Conservation (phyloP, 2,888 invertebrate genomes). For the Dyspetes luteomarginatus region DNA sequence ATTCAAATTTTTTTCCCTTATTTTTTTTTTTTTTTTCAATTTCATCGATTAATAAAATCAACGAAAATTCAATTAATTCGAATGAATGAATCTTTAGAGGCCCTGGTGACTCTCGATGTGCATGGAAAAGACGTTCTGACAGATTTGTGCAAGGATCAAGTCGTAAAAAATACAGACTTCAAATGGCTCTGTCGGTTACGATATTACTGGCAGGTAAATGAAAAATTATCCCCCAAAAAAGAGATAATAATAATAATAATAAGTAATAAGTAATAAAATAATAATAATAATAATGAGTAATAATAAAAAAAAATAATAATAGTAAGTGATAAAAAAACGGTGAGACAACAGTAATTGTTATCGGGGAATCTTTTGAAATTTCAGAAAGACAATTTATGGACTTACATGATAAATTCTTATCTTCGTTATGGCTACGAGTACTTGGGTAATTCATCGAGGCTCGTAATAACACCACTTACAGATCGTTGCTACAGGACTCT, state of each 20-base stretch:
- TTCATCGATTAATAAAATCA: no score
- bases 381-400: conserved; percentile 86
- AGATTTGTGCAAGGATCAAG: conserved; percentile 87
- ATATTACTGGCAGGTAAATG: conserved; percentile 91
- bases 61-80: no score
- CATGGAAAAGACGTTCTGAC: conserved; percentile 95
- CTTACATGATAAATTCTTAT: conserved; percentile 95
- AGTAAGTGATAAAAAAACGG: no score
- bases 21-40: no score
- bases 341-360: conserved; percentile 35
- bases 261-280: no score
- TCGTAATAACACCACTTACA: conserved; percentile 97
- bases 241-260: conserved; percentile 8
- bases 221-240: background rate
- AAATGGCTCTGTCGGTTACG: conserved; percentile 95
- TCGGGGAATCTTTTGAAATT: background rate
- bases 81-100: conserved; percentile 85
- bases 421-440: conserved; percentile 97
- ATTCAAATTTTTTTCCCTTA: conserved; percentile 19
- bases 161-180: conserved; percentile 92
- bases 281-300: no score
- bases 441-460: conserved; percentile 93
- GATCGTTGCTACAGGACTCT: conserved; percentile 96
- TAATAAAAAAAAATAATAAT: no score
- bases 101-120: conserved; percentile 95